Evolutionary conservation across 2,113 vertebrate genomes (phyloP), one percentile per base, ranked within the genome.

Genomic region (Serilophus lunatus): DNA sequence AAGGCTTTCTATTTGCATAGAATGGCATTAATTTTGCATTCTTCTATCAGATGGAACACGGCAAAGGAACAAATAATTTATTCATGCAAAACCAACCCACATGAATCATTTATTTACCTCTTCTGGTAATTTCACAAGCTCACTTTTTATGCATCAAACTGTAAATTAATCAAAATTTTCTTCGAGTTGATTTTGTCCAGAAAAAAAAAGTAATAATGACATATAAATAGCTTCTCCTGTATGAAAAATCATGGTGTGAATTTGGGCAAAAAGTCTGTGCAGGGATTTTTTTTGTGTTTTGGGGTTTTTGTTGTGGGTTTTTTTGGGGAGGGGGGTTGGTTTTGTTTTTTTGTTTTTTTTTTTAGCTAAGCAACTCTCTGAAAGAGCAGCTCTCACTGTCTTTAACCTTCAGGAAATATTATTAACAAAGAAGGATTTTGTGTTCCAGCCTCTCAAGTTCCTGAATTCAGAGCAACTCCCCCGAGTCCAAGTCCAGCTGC

Each of bases 71-170:
- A 92, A 97, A 98, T 98, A 77, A 97, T 97, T 97, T 98, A 98
- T 97, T 98, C 95, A 98, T 98, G 95, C 94, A 97, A 97, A 97
- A 96, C 95, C 92, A 97, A 95, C 88, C 91, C 31, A 3, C 85
- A 96, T 98, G 97, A 98, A 98, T 98, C 97, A 97, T 98, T 98
- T 97, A 98, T 98, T 98, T 97, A 94, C 91, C 90, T 95, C 90
- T 97, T 97, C 95, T 96, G 93, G 89, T 97, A 96, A 95, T 97
- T 98, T 96, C 91, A 86, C 82, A 69, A 90, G 86, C 91, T 97
- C 74, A 49, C 93, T 96, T 97, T 96, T 88, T 53, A 93, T 88
- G 63, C 84, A 95, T 93, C 71, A 47, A 84, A 86, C 88, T 94
- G 79, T 86, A 83, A 89, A 97, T 95, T 93, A 97, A 97, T 95